Evolutionary conservation across 2,113 vertebrate genomes (phyloP), one percentile per base, ranked within the genome.

Genomic region (Microtus richardsoni): DNA sequence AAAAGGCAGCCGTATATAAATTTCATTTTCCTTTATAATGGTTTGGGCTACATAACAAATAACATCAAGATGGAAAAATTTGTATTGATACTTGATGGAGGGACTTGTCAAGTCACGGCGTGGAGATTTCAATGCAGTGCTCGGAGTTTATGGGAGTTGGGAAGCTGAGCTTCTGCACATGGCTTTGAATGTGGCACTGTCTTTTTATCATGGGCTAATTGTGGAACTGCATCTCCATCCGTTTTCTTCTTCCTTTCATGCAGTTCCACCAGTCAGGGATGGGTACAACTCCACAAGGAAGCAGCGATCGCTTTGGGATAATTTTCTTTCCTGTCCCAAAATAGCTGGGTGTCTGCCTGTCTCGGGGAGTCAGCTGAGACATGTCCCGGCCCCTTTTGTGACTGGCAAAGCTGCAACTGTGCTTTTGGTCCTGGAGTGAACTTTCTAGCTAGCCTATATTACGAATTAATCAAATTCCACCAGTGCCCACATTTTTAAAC

Each of bases 401-500:
- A 91, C 95, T 94, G 66, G 41, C 89, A 93, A 92, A 24, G 13
- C 89, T 96, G 95, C 84, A 94, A 97, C 95, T 82, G 92, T 94
- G 95, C 91, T 94, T 95, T 91, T 36, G 12, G n/a, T 89, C 33
- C 85, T 3, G 16, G 83, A 73, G 96, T 71, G 91, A 95, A 96
- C 90, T 89, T 60, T 89, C 68, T 88, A 88, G 44, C 60, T 93
- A 88, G 97, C 95, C 96, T 89, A 74, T 74, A 88, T 97, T 96
- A 96, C 36, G 97, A 97, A 98, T 97, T 94, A 97, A 98, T 97
- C 96, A 96, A 88, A 98, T 97, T 98, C 97, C 92, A 97, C 95
- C 96, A 96, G 96, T 82, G 96, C 95, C 78, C 95, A 95, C 98
- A 96, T 88, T 98, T 97, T 98, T 85, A 98, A 98, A 98, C 96